Evolutionary conservation across 2,113 vertebrate genomes (phyloP).

Genomic region (Trinectes maculatus): DNA sequence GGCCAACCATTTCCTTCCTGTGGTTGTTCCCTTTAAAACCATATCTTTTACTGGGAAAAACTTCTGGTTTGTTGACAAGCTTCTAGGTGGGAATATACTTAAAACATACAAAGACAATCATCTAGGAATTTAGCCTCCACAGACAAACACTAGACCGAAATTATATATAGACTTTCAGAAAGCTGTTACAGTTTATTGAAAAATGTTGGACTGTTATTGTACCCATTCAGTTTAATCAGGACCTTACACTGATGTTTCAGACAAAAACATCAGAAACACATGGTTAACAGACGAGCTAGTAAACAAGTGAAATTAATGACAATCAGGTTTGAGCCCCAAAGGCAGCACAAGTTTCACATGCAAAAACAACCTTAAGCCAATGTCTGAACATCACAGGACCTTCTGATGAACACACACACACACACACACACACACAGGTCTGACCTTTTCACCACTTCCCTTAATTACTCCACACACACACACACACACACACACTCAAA

Average conservation of each 20-base stretch:
- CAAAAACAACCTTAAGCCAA: conserved; percentile 15
- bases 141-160: conserved; percentile 16
- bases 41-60: conserved; percentile 58
- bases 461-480: conserved; percentile 61
- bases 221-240: background rate
- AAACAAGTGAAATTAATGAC: background rate
- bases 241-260: background rate
- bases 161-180: conserved; percentile 41
- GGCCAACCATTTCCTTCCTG: conserved; percentile 65
- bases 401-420: conserved; percentile 8
- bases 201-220: conserved; percentile 19
- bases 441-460: conserved; percentile 66
- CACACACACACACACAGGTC: conserved; percentile 10
- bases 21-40: conserved; percentile 53
- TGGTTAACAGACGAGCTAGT: fast-evolving
- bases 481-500: conserved; percentile 16
- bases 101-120: conserved; percentile 38
- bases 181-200: conserved; percentile 30
- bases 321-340: background rate
- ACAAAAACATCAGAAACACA: conserved; percentile 9
- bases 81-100: conserved; percentile 47
- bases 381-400: conserved; percentile 44
- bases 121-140: conserved; percentile 53
- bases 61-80: conserved; percentile 64
- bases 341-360: background rate